Conservation (phyloP, 1,140 invertebrate genomes). For the Brachionus calyciflorus region DNA sequence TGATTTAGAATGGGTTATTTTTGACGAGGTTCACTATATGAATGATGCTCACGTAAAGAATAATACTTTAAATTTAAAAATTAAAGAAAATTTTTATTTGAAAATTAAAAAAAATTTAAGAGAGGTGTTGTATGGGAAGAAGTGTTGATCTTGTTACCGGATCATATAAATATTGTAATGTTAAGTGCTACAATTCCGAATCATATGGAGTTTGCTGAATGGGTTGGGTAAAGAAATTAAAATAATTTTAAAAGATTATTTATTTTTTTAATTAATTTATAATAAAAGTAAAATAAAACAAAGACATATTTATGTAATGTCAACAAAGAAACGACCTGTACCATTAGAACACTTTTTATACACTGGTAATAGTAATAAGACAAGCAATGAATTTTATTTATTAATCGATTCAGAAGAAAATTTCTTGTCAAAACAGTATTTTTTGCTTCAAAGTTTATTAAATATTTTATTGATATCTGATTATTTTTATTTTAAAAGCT, state of each 20-base stretch:
- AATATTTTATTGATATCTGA: not conserved
- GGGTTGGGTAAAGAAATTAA: conserved; percentile 74
- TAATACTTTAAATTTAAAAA: not conserved
- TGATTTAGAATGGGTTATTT: conserved; percentile 97
- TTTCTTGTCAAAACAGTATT: conserved; percentile 50
- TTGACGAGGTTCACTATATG: conserved; percentile 99
- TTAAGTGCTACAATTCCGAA: conserved; percentile 97
- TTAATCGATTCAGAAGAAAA: conserved; percentile 70
- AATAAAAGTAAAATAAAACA: conserved; percentile 41
- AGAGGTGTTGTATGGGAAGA: conserved; percentile 99
- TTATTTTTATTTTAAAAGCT: conserved; percentile 51
- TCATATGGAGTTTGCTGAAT: conserved; percentile 89
- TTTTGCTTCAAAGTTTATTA: not conserved
- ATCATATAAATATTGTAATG: conserved; percentile 91
- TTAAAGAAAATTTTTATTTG: not conserved
- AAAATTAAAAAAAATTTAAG: conserved; percentile 62
- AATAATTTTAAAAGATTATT: not conserved
- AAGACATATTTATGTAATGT: conserved; percentile 82
- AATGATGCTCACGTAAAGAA: conserved; percentile 81
- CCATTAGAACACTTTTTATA: conserved; percentile 91
- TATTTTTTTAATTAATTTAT: not conserved
- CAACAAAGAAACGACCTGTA: conserved; percentile 84
- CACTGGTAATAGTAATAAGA: conserved; percentile 77
- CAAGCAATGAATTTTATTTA: conserved; percentile 74
- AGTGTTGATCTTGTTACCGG: conserved; percentile 88